Evolutionary conservation across 2,888 invertebrate species (phyloP), one percentile per base, ranked within the genome.

Genomic region (Ochropleura leucogaster): DNA sequence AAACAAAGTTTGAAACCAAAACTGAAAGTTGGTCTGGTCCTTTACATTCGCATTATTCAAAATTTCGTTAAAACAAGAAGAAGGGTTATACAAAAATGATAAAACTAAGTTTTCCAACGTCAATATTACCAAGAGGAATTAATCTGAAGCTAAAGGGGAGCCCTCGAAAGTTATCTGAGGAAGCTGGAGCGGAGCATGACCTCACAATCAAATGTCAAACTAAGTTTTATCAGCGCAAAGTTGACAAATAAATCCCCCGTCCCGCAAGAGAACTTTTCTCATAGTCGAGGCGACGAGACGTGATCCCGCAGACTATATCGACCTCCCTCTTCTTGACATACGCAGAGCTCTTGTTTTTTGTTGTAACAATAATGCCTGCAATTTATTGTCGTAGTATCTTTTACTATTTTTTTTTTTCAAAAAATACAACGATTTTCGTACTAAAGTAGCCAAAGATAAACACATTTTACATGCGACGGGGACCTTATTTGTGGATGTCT

Each of bases 191-290:
- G 85, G 88, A 89, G 93, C 92, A 92, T 93, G 95, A 94, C 94
- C 94, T 93, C 91, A 94, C 95, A 95, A 96, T 95, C 95, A 94
- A 94, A 95, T 92, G 94, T 93, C 95, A 94, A 95, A 95, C 93
- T 93, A 96, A 96, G 91, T 96, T 96, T 96, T 95, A 96, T 96
- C 96, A 92, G 93, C 90, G 88, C 88, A 89, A 95, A 95, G 95
- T 96, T 94, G 95, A 95, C 95, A 95, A 95, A 95, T 96, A 96
- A 96, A 95, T 95, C 93, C 93, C 88, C 89, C 90, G 90, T 89
- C 85, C 88, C 82, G 87, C 86, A 88, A 88, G 80, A 82, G 79
- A 95, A 95, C 93, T 96, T 95, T 95, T 93, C 94, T 93, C 93
- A 93, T 94, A 94, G 94, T 87, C 87, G 87, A 89, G 90, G 90